Evolutionary conservation across 2,888 invertebrate genomes (phyloP).

Genomic region (Orchestes rusci): DNA sequence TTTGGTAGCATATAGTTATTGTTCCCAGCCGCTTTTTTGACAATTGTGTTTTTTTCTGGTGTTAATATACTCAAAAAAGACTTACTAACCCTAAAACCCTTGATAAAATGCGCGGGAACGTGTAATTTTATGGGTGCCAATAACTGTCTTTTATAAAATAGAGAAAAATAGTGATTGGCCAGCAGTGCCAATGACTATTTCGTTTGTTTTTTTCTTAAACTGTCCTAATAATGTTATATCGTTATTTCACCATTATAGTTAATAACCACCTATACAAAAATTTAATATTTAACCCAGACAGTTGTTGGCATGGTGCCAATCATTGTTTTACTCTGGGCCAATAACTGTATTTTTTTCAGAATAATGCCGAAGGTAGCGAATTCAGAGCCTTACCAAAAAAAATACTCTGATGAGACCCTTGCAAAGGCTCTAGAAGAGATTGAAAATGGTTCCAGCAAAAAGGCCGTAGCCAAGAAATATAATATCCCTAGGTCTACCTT

Average conservation of each 20-base stretch:
- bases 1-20: too few species aligned
- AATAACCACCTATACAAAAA: conserved; percentile 1
- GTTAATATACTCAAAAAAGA: not conserved
- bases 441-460: conserved; percentile 11
- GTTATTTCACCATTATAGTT: too few species aligned
- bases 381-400: not conserved
- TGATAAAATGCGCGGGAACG: not conserved
- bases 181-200: not conserved
- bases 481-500: conserved; percentile 14
- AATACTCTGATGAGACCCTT: not conserved
- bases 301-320: not conserved
- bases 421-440: conserved; percentile 14
- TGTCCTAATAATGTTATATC: too few species aligned
- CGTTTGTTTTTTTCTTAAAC: not conserved
- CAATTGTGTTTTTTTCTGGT: too few species aligned
- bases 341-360: too few species aligned
- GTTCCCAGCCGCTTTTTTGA: too few species aligned
- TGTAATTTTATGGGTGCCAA: too few species aligned
- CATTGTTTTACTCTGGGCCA: too few species aligned
- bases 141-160: too few species aligned
- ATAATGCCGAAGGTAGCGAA: too few species aligned
- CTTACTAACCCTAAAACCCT: not conserved
- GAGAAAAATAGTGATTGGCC: not conserved
- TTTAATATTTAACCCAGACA: conserved; percentile 1
- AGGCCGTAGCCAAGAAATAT: conserved; percentile 7